Evolutionary conservation across 2,113 vertebrate species (phyloP).

Genomic region (Cettia cetti): DNA sequence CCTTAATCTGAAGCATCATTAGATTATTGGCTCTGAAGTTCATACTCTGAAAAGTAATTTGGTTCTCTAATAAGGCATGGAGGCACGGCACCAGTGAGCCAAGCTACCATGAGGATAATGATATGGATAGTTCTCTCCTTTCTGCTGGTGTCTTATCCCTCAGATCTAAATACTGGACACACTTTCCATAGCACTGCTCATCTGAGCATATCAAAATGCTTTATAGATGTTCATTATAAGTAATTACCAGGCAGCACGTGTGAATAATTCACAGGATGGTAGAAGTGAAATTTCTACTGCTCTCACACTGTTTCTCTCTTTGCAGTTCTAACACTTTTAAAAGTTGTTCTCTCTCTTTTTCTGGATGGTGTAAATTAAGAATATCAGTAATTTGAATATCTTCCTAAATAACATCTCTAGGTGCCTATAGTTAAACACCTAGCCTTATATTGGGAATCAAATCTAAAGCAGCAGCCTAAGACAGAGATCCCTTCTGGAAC

Average conservation of each 20-base stretch:
- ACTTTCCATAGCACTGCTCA: slow-evolving; percentile 40
- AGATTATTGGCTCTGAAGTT: slow-evolving; percentile 11
- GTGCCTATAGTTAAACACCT: not conserved
- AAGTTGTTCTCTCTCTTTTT: not conserved
- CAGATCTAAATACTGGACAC: slow-evolving; percentile 53
- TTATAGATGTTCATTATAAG: slow-evolving; percentile 47
- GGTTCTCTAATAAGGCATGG: slow-evolving; percentile 1
- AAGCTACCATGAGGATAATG: slow-evolving; percentile 55
- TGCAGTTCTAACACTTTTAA: not conserved
- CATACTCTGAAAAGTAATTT: not conserved
- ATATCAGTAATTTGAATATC: not conserved
- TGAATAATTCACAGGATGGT: slow-evolving; percentile 39
- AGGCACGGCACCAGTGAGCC: not conserved
- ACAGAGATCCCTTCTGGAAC: not conserved
- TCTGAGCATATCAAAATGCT: slow-evolving; percentile 63
- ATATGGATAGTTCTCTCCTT: slow-evolving; percentile 54
- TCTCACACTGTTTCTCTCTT: not conserved
- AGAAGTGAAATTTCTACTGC: not conserved
- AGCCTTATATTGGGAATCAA: not conserved
- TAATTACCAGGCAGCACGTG: slow-evolving; percentile 46
- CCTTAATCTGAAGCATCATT: not conserved
- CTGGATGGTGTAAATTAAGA: not conserved
- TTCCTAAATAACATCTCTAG: not conserved
- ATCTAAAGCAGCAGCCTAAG: not conserved
- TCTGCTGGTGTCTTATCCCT: slow-evolving; percentile 58